Conservation (phyloP, 2,113 vertebrate species). For the Sinocyclocheilus anshuiensis region DNA sequence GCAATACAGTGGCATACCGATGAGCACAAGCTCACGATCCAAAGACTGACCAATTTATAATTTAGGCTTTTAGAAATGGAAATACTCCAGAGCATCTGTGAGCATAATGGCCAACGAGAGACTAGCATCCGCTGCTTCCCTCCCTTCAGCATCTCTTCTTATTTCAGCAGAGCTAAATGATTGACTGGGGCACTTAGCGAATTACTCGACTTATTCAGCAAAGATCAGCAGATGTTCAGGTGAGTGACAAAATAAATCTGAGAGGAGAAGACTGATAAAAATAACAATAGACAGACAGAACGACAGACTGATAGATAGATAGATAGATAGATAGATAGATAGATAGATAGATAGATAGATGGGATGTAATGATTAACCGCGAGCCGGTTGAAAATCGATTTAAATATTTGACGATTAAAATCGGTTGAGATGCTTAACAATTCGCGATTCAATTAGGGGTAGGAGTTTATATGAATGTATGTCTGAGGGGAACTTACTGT, state of each 20-base stretch:
- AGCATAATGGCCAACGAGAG: background rate
- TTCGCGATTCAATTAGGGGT: too few species aligned
- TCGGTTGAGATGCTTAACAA: too few species aligned
- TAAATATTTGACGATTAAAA: too few species aligned
- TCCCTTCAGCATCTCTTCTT: background rate
- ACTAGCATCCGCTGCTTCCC: background rate
- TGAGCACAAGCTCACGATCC: background rate
- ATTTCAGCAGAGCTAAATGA: background rate
- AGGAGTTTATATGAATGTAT: too few species aligned
- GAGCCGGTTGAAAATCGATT: too few species aligned
- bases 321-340: background rate
- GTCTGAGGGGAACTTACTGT: too few species aligned
- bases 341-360: background rate
- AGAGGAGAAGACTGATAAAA: background rate
- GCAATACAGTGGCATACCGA: background rate
- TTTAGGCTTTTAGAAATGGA: constrained; percentile 24
- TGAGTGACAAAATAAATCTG: background rate
- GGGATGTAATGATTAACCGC: too few species aligned
- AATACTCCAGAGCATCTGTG: constrained; percentile 30
- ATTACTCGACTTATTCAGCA: constrained; percentile 5
- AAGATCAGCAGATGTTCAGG: constrained; percentile 22
- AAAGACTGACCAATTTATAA: constrained; percentile 15
- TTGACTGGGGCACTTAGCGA: constrained; percentile 10
- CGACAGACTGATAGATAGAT: background rate
- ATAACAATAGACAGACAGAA: background rate